Percentiles rank a stretch among this genome's conserved stretches.
phyloP scores from a whole-genome alignment of 1,140 invertebrate genomes.

The Drosophila albomicans region DNA sequence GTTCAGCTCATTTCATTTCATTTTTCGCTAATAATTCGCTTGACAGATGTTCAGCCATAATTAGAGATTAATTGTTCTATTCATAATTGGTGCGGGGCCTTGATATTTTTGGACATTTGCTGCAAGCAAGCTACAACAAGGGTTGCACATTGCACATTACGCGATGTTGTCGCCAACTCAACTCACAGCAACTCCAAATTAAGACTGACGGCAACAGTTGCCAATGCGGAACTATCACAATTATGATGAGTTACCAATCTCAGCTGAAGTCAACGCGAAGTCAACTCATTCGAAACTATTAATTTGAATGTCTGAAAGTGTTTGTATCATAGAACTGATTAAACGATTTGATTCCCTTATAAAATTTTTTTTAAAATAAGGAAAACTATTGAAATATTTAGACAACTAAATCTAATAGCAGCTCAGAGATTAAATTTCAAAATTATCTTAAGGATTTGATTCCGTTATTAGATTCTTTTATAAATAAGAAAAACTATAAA shows the following conservation, averaged over 20 bases:
- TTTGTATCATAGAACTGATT: no score
- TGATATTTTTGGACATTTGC: conserved; percentile 74
- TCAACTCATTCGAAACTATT: not conserved
- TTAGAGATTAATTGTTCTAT: conserved; percentile 84
- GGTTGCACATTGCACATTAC: conserved; percentile 32
- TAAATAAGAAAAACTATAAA: no score
- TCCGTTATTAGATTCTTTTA: no score
- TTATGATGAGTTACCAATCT: conserved; percentile 28
- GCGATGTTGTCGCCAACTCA: conserved; percentile 19
- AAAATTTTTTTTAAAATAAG: no score
- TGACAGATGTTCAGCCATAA: conserved; percentile 82
- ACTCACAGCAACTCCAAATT: conserved; percentile 11
- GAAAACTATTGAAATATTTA: no score
- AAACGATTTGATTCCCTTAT: no score
- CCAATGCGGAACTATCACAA: conserved; percentile 59
- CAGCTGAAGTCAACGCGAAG: not conserved
- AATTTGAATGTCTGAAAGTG: not conserved
- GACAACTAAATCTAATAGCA: no score
- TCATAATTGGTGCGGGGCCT: conserved; percentile 74
- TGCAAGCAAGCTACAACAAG: conserved; percentile 56
- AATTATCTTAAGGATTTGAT: no score
- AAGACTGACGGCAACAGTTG: conserved; percentile 73
- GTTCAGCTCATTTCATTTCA: conserved; percentile 33
- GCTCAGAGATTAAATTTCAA: no score
- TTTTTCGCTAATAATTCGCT: conserved; percentile 72